phyloP scores from a whole-genome alignment of 2,888 invertebrate genomes.

The Frankliniella fusca region DNA sequence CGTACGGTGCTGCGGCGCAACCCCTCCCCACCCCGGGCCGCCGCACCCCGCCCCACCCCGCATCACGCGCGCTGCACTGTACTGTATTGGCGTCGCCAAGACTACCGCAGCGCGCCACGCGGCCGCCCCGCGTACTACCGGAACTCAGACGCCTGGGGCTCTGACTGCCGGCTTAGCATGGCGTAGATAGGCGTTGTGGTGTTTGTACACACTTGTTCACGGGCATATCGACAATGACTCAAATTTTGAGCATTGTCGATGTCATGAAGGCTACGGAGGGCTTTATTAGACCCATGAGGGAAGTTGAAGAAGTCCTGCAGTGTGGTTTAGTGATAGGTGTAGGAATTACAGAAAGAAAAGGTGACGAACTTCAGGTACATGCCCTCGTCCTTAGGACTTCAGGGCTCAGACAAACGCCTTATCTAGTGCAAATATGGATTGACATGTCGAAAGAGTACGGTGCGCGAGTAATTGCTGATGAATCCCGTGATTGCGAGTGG shows the following conservation, averaged over 20 bases:
- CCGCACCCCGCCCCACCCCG: no score
- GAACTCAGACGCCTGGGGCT: no score
- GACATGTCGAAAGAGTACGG: background rate
- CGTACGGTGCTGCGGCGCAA: no score
- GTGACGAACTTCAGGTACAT: background rate
- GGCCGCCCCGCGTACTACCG: no score
- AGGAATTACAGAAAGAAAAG: background rate
- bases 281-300: background rate
- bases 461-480: background rate
- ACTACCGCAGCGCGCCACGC: no score
- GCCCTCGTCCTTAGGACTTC: background rate
- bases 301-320: background rate
- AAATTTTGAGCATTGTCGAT: background rate
- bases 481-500: background rate
- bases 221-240: background rate
- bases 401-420: background rate
- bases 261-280: background rate
- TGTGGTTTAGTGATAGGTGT: background rate
- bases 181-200: no score
- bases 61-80: no score
- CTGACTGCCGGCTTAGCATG: no score
- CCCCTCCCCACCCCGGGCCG: no score
- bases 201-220: no score
- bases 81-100: no score
- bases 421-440: background rate